Base-by-base conservation (phyloP, 2,113 vertebrate genomes). In the Candoia aspera region DNA sequence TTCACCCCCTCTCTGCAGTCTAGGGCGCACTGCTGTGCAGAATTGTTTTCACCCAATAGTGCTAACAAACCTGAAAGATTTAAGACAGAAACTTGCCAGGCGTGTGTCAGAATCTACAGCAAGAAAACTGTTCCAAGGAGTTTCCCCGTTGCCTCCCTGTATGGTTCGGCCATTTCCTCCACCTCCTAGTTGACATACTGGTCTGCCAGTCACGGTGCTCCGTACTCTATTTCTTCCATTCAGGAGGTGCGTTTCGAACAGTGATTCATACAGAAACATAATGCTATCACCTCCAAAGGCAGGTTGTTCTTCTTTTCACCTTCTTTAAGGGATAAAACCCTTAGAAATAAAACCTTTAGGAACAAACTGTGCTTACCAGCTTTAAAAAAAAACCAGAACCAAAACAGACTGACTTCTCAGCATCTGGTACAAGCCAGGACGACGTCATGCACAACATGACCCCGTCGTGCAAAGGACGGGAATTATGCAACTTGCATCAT, bases 251-350 rank as follows among this genome's bases (percentile, higher is more conserved):
- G 6, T 33, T 60, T 49, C 4, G 55, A 84, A 90, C 53, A 84
- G 1, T 9, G 53, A 24, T 12, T 42, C 68, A 11, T 13, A 4
- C 58, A 86, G 6, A n/a, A 6, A 33, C 8, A 29, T 1, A 29
- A 1, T 0, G 8, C 26, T 6, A 0, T 17, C 49, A 4, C 2
- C 8, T 33, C 88, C 4, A 64, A 54, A 21, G 9, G 17, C 0
- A 21, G 49, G 29, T 15, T 4, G 17, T 87, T n/a, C 11, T 57
- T 26, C 33, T 37, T 58, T 15, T 23, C 26, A 13, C 87, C 49
- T 8, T 4, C 6, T 5, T 49, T 49, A 79, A 37, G n/a, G 15
- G n/a, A 17, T 73, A 33, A 57, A 6, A 46, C 15, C 5, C 86
- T 58, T 4, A 79, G 26, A 49, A 2, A 23, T 19, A 53, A 83